Evolutionary conservation across 2,797 vertebrate species (phyloP).

Genomic region (Erethizon dorsatum): DNA sequence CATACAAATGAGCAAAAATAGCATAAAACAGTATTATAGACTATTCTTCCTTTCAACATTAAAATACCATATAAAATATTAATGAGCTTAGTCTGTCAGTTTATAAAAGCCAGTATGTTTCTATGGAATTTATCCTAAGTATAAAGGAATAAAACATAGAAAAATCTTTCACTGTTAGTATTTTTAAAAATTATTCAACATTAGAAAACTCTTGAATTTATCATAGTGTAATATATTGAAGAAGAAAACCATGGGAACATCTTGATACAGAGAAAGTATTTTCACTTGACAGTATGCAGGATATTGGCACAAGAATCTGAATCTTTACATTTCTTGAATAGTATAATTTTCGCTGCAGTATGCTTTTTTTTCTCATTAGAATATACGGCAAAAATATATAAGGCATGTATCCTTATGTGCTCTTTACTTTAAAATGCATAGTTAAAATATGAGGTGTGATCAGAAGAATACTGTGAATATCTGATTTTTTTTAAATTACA

Average conservation of each 20-base stretch:
- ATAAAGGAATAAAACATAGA: neutral
- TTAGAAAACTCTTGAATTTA: slow-evolving; percentile 13
- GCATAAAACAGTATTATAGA: neutral
- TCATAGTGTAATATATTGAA: slow-evolving; percentile 21
- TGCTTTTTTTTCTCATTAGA: neutral
- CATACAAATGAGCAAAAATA: neutral
- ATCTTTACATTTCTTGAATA: slow-evolving; percentile 11
- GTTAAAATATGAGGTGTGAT: neutral
- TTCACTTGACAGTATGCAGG: slow-evolving; percentile 28
- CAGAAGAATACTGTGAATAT: neutral
- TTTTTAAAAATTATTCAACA: neutral
- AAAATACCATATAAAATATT: neutral
- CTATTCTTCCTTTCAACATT: neutral
- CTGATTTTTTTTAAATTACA: neutral
- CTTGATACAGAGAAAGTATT: slow-evolving; percentile 24
- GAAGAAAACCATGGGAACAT: neutral
- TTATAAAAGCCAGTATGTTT: neutral
- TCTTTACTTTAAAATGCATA: slow-evolving; percentile 25
- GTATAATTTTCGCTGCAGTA: slow-evolving; percentile 2
- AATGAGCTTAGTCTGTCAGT: neutral
- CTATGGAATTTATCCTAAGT: neutral
- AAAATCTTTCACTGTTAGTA: neutral
- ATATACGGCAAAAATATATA: neutral
- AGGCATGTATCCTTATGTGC: neutral
- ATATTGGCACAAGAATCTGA: slow-evolving; percentile 33